These are phyloP conservation scores for Carpatolechia fugitivella DNA, from an alignment of 2,888 invertebrate genomes.

Conservation along the genomic window DNA sequence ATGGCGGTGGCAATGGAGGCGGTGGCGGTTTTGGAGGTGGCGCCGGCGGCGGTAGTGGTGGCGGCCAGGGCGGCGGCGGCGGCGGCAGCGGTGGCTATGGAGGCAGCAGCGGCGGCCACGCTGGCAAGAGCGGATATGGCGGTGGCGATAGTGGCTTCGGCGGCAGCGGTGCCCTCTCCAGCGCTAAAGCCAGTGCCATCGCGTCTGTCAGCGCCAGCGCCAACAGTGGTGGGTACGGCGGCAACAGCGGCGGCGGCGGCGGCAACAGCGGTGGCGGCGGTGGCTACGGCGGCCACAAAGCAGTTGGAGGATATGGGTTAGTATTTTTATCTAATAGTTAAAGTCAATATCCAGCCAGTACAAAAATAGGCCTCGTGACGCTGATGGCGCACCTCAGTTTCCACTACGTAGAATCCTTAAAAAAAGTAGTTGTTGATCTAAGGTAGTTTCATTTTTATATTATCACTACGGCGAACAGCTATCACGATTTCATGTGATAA, in stretches of 20 bases:
- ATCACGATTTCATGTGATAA: too few species aligned
- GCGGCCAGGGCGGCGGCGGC: constrained; percentile 30
- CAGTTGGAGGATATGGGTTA: constrained; percentile 51
- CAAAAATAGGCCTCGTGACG: too few species aligned
- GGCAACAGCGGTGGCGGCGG: constrained; percentile 25
- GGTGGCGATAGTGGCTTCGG: constrained; percentile 25
- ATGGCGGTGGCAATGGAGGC: constrained; percentile 25
- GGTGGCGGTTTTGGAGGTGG: constrained; percentile 25
- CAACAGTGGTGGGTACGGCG: neutral
- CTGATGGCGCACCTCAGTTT: too few species aligned
- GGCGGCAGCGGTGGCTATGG: constrained; percentile 27
- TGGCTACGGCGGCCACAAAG: constrained; percentile 33
- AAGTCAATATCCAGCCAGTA: neutral
- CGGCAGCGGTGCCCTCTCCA: constrained; percentile 19
- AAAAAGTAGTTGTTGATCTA: too few species aligned
- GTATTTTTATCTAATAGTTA: constrained; percentile 2
- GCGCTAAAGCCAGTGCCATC: constrained; percentile 26
- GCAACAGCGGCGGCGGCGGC: constrained; percentile 14
- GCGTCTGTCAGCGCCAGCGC: constrained; percentile 24
- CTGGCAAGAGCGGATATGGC: constrained; percentile 30
- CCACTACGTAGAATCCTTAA: too few species aligned
- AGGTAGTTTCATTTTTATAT: too few species aligned
- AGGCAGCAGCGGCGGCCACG: constrained; percentile 26
- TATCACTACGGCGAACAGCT: too few species aligned
- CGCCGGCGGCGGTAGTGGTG: constrained; percentile 26